phyloP scores from a whole-genome alignment of 2,113 vertebrate genomes.

The Alectura lathami region DNA sequence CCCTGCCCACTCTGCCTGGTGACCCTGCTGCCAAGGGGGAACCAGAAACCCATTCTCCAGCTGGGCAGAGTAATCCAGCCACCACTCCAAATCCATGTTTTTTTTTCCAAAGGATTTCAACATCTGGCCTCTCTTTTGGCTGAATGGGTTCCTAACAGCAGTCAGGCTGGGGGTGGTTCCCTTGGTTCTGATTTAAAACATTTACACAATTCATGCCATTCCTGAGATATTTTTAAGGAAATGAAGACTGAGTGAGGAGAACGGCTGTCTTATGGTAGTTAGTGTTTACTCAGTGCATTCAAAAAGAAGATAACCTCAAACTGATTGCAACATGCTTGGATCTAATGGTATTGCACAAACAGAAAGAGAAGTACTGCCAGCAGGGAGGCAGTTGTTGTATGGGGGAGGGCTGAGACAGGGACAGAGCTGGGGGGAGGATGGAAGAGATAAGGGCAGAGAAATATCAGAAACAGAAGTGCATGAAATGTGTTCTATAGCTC shows the following conservation, averaged over 20 bases:
- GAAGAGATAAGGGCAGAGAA: background rate
- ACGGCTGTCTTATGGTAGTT: background rate
- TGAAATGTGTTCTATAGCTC: background rate
- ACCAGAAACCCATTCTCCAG: background rate
- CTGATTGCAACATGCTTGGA: background rate
- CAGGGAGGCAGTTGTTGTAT: background rate
- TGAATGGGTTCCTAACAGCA: background rate
- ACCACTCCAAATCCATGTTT: background rate
- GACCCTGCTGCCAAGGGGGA: background rate
- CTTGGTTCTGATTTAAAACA: background rate
- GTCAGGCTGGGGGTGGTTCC: background rate
- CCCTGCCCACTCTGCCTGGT: background rate
- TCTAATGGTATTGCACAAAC: background rate
- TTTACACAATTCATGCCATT: background rate
- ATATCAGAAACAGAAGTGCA: background rate
- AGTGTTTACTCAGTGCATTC: background rate
- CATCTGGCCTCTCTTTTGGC: background rate
- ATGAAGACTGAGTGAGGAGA: background rate
- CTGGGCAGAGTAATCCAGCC: background rate
- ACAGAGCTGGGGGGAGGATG: background rate
- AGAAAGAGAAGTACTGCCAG: conserved; percentile 19
- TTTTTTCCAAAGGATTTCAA: background rate
- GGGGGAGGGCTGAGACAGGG: background rate
- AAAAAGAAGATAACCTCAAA: background rate
- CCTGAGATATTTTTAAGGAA: background rate